Evolutionary conservation across 30 jellyfish, hydroid and myxozoan genomes (phyloP), one percentile per base, ranked within the genome.

Genomic region (Aurelia sp.): DNA sequence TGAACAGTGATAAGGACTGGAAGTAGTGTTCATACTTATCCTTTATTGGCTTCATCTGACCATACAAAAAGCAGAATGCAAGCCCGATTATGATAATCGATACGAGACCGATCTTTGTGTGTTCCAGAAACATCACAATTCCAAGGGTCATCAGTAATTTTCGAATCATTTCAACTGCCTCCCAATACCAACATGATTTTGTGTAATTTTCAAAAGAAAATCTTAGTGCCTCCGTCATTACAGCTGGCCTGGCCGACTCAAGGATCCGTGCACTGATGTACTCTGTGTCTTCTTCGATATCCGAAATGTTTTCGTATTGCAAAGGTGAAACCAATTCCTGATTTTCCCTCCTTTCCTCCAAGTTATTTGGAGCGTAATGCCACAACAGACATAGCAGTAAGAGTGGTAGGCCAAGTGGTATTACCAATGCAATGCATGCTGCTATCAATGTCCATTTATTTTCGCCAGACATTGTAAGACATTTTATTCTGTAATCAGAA

Each of bases 131-230:
- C 12, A 81, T 59, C 11, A 66, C 40, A 6, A 66, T 41, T 3
- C 91, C 91, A 22, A 66, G 69, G 0, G 74, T 81, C 78, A 64
- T 61, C 41, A 67, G n/a, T 13, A 81, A 17, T 61, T 81, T 81
- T 13, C 91, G 19, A 2, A 81, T n/a, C 83, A 79, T 62, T 63
- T 79, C 90, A 10, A 79, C 4, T 4, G 58, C 71, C 64, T 79
- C 90, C 90, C 90, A 81, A 21, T 65, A 81, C 83, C 91, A 64
- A 62, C 79, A 19, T 4, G 35, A 17, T 17, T 27, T 15, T 4
- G 17, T 17, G 63, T 65, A 81, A 51, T 81, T 81, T 35, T 81
- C 91, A 35, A 65, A 67, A 11, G 66, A 19, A 50, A 81, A 81
- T 67, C 44, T 47, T 50, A 67, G 16, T 0, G 75, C 91, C 33